Evolutionary conservation across 2,797 vertebrate species (phyloP).

Genomic region (Hippocampus kuda): DNA sequence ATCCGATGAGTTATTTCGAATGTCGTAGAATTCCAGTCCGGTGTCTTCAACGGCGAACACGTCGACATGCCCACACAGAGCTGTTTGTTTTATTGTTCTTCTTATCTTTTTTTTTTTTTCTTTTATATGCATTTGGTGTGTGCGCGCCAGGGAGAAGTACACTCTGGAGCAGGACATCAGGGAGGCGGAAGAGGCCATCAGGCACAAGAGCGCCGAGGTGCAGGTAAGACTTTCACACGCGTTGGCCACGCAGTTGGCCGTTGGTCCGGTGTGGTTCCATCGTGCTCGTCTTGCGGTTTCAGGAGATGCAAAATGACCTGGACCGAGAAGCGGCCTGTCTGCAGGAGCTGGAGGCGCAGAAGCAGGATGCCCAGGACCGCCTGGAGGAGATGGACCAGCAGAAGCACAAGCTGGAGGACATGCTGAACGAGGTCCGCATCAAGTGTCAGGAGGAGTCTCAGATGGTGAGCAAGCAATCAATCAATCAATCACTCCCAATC

Average conservation of each 20-base stretch:
- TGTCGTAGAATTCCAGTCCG: conserved; percentile 16
- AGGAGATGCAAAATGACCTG: conserved; percentile 93
- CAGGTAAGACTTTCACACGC: conserved; percentile 70
- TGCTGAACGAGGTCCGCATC: conserved; percentile 84
- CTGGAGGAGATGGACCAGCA: conserved; percentile 98
- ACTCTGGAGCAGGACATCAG: conserved; percentile 91
- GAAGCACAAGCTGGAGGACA: conserved; percentile 90
- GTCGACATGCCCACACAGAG: conserved; percentile 5
- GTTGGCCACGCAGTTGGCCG: background rate
- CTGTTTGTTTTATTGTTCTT: background rate
- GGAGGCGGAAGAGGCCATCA: conserved; percentile 87
- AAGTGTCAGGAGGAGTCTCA: conserved; percentile 96
- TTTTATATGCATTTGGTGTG: background rate
- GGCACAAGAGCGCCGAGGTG: conserved; percentile 85
- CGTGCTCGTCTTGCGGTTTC: background rate
- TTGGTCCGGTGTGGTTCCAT: background rate
- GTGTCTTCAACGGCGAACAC: conserved; percentile 8
- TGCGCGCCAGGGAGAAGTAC: conserved; percentile 80
- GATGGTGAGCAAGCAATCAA: conserved; percentile 70
- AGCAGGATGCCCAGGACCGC: conserved; percentile 90
- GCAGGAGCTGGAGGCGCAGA: conserved; percentile 91
- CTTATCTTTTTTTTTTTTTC: background rate
- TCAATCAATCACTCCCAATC: no score
- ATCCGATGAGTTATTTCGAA: background rate
- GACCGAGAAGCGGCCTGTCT: conserved; percentile 83